phyloP scores from a whole-genome alignment of 2,113 vertebrate genomes.

The Myiozetetes cayanensis region DNA sequence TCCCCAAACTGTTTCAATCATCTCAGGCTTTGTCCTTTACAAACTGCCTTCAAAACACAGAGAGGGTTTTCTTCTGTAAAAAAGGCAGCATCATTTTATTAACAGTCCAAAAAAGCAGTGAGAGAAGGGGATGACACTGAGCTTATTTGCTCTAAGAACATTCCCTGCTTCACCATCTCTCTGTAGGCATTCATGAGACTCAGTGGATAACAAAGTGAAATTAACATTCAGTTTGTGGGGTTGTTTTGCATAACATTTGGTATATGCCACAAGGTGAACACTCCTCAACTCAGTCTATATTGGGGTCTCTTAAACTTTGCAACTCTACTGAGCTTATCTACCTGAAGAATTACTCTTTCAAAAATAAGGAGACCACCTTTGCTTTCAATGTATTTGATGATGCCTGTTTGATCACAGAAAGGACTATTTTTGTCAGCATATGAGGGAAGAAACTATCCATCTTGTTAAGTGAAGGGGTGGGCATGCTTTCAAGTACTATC shows the following conservation, averaged over 20 bases:
- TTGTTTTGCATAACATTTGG: not conserved
- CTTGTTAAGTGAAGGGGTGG: not conserved
- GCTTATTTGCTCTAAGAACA: not conserved
- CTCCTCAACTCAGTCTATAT: not conserved
- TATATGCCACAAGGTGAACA: not conserved
- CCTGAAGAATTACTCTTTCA: not conserved
- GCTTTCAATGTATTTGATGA: not conserved
- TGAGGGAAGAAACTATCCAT: not conserved
- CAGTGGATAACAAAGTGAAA: not conserved
- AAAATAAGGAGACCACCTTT: not conserved
- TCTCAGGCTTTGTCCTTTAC: not conserved
- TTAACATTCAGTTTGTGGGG: not conserved
- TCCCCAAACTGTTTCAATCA: not conserved
- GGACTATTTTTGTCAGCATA: not conserved
- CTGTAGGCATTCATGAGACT: not conserved
- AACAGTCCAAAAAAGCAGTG: not conserved
- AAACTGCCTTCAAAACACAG: not conserved
- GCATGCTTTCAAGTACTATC: not conserved
- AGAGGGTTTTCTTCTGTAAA: not conserved
- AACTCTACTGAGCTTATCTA: not conserved
- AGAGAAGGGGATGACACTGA: not conserved
- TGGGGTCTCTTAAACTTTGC: not conserved
- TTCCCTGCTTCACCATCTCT: not conserved
- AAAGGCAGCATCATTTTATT: not conserved
- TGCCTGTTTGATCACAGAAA: not conserved